Evolutionary conservation across 2,797 vertebrate species (phyloP).

Genomic region (Cetoscarus ocellatus): DNA sequence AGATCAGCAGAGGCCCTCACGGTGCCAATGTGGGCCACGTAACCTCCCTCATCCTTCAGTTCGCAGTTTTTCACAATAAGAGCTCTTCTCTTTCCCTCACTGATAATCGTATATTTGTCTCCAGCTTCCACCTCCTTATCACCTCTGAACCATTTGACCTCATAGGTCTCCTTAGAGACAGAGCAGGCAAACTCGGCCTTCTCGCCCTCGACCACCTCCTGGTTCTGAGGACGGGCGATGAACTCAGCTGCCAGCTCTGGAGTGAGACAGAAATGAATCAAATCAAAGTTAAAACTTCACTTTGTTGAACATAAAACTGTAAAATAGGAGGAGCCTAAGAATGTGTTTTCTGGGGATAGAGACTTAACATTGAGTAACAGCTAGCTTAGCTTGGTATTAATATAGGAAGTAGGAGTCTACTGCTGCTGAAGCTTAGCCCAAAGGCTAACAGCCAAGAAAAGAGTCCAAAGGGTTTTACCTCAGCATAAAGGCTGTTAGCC

Average conservation of each 20-base stretch:
- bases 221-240: constrained; percentile 92
- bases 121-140: constrained; percentile 87
- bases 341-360: too few species aligned
- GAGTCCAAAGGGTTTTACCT: too few species aligned
- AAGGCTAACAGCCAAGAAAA: too few species aligned
- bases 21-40: constrained; percentile 88
- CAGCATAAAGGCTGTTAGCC: too few species aligned
- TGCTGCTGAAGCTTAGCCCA: too few species aligned
- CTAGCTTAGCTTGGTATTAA: too few species aligned
- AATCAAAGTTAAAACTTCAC: too few species aligned
- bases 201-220: constrained; percentile 95
- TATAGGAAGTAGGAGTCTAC: too few species aligned
- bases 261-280: constrained; percentile 29
- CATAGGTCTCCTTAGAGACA: constrained; percentile 94
- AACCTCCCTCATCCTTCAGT: constrained; percentile 91
- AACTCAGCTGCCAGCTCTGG: constrained; percentile 97
- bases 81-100: constrained; percentile 92
- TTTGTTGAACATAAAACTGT: too few species aligned
- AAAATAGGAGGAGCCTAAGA: too few species aligned
- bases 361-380: too few species aligned
- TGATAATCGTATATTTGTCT: constrained; percentile 91
- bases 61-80: constrained; percentile 91
- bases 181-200: constrained; percentile 95
- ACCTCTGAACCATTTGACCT: constrained; percentile 93
- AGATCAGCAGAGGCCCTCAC: constrained; percentile 92